Evolutionary conservation across 2,797 vertebrate species (phyloP), one percentile per base, ranked within the genome.

Genomic region (Corythornis leucogaster): DNA sequence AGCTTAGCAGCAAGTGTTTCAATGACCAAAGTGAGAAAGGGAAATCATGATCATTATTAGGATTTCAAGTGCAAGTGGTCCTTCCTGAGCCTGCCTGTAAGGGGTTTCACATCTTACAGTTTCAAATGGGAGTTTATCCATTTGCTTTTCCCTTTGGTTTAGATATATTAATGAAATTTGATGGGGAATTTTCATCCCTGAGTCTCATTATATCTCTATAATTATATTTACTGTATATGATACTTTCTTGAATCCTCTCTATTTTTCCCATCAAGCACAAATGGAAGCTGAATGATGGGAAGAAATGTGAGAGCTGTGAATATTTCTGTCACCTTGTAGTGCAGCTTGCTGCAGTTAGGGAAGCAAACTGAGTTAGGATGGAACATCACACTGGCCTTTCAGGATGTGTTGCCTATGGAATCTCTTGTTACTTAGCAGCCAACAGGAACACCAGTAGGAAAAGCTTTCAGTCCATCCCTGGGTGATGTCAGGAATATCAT

Each of bases 361-460:
- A 80, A 83, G 31, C 4, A 50, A 62, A 64, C 6, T 46, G 50
- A 67, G 9, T 80, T 63, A 33, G 40, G 19, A 9, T 70, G n/a
- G 11, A 61, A 3, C 28, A 58, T 67, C 22, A 9, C 4, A 10
- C 28, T 53, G 2, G 2, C 6, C 2, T 73, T 45, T 59, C 25
- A 46, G 25, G 30, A 20, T 80, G 64, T 90, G 38, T 54, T 63
- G 21, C 28, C 10, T 54, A 3, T 70, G 31, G 38, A 46, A 48
- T 84, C 21, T 67, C 25, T 48, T 13, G 38, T 38, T 38, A 38
- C 38, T 24, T 50, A 77, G 57, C 64, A 75, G 20, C 31, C 51
- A 57, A 0, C 11, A 59, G 38, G 64, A 92, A 24, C 45, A 40
- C 17, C 0, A 1, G 8, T 2, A 73, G 51, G 12, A 69, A 48